phyloP scores from a whole-genome alignment of 2,797 vertebrate genomes.

The Linurgus olivaceus region DNA sequence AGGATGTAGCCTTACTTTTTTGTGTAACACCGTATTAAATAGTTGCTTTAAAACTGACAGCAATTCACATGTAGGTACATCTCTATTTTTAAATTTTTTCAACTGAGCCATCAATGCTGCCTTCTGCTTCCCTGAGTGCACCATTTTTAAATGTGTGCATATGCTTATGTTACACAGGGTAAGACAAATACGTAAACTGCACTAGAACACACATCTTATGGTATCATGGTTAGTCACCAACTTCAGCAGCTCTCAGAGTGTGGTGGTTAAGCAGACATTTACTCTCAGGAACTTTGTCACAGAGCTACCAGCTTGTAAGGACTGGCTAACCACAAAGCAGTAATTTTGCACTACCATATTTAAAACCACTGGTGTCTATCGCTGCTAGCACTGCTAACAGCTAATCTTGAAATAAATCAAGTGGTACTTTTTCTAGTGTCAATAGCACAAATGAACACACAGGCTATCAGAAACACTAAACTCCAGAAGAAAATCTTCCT shows the following conservation, averaged over 20 bases:
- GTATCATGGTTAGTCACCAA: neutral
- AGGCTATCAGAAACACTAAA: neutral
- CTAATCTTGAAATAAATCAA: neutral
- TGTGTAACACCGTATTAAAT: neutral
- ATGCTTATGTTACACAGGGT: neutral
- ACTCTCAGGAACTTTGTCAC: neutral
- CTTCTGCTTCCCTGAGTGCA: neutral
- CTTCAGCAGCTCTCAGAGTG: neutral
- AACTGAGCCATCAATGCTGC: neutral
- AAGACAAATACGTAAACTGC: neutral
- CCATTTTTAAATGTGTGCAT: fast-evolving
- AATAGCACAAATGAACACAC: neutral
- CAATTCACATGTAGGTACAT: neutral
- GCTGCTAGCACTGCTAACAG: neutral
- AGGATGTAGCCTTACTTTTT: neutral
- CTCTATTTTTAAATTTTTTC: neutral
- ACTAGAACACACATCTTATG: neutral
- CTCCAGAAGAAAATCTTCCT: neutral
- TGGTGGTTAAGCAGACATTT: neutral
- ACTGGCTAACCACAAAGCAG: neutral
- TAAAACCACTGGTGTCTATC: neutral
- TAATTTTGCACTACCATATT: neutral
- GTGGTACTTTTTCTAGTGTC: neutral
- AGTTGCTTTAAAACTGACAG: neutral
- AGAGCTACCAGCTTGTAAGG: neutral